phyloP scores from a whole-genome alignment of 1,140 invertebrate species.

The Gonioctena quinquepunctata region DNA sequence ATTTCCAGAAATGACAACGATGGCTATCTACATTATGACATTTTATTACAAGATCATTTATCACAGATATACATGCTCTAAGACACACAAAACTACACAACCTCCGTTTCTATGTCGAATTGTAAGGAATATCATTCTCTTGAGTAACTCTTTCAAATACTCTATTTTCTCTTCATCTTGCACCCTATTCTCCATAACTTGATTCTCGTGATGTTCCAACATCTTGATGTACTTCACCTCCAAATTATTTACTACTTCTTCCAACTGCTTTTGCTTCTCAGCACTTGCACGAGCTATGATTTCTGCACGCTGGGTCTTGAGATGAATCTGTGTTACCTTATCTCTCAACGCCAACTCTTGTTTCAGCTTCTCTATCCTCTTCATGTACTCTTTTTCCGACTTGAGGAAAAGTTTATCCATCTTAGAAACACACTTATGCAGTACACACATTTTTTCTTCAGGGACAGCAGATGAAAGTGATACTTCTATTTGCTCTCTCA shows the following conservation, averaged over 20 bases:
- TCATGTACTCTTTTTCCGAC: constrained; percentile 36
- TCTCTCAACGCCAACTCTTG: constrained; percentile 33
- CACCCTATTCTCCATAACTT: constrained; percentile 26
- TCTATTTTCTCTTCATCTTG: constrained; percentile 27
- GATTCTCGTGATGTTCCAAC: constrained; percentile 27
- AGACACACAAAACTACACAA: no score
- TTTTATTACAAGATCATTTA: no score
- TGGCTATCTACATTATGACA: no score
- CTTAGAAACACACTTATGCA: constrained; percentile 38
- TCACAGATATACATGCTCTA: no score
- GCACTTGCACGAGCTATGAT: constrained; percentile 21
- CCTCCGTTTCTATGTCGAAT: no score
- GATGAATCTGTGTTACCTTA: constrained; percentile 26
- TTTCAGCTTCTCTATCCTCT: constrained; percentile 32
- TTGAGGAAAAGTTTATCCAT: constrained; percentile 37
- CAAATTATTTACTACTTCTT: constrained; percentile 32
- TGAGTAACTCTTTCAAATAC: constrained; percentile 23
- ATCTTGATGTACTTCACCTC: constrained; percentile 38
- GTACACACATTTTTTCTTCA: constrained; percentile 28
- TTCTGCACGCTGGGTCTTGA: constrained; percentile 32
- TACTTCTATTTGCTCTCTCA: constrained; percentile 26
- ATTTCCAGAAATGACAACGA: no score
- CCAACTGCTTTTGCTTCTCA: constrained; percentile 29
- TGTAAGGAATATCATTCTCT: constrained; percentile 19
- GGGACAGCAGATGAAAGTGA: background rate